Percentiles rank a stretch among this genome's conserved stretches.
These are phyloP conservation scores for Esox niger DNA, from an alignment of 2,113 vertebrate species.

Conservation along the genomic window DNA sequence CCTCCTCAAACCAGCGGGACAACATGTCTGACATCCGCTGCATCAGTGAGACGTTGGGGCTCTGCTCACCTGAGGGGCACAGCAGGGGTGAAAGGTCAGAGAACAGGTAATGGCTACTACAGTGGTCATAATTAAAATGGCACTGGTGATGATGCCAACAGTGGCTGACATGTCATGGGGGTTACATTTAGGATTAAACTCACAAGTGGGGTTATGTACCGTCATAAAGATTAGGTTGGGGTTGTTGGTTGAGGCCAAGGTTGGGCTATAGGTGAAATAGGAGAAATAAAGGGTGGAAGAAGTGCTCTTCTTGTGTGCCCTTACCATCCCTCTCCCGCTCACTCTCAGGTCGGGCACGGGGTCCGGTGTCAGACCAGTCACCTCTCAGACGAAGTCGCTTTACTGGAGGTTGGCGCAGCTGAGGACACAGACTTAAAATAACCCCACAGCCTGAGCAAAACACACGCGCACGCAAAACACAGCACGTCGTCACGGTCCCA, in stretches of 20 bases:
- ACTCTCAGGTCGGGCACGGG: conserved; percentile 94
- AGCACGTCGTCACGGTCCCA: conserved; percentile 45
- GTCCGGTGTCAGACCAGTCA: conserved; percentile 98
- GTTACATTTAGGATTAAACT: too few species aligned
- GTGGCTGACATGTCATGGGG: too few species aligned
- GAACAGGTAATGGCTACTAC: too few species aligned
- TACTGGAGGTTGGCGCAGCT: conserved; percentile 94
- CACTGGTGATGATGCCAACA: too few species aligned
- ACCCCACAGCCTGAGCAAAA: conserved; percentile 59
- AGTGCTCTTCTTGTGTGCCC: conserved; percentile 18
- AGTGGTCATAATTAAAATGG: too few species aligned
- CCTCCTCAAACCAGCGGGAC: conserved; percentile 98
- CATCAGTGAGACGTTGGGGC: conserved; percentile 95
- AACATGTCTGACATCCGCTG: conserved; percentile 99
- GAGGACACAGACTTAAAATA: conserved; percentile 56
- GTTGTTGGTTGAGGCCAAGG: too few species aligned
- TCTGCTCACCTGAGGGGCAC: conserved; percentile 83
- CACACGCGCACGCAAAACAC: conserved; percentile 27
- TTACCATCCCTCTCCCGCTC: conserved; percentile 96
- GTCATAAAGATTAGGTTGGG: too few species aligned
- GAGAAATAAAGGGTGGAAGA: too few species aligned
- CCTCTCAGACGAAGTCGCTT: conserved; percentile 93
- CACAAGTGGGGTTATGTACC: too few species aligned
- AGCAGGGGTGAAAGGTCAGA: not conserved
- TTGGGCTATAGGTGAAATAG: too few species aligned